Base-by-base conservation (phyloP, 2,888 invertebrate genomes). In the Tetramorium bicarinatum region DNA sequence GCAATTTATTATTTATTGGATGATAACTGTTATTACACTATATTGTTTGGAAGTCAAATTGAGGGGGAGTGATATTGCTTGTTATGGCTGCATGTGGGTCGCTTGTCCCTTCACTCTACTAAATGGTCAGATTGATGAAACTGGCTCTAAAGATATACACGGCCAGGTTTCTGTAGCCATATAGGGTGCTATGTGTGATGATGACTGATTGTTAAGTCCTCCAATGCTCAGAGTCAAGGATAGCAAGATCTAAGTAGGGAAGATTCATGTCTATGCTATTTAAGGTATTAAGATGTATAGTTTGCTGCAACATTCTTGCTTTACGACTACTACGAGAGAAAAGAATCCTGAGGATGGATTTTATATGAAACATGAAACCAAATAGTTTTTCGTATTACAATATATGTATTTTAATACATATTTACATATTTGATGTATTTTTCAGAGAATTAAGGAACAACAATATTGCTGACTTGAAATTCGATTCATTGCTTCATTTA, bases 391-490 rank as follows among this genome's bases (percentile, higher is more conserved):
- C 29, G 29, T 34, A 34, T 18, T 7, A 3, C n/a, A 52, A 18
- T 4, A 21, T 9, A n/a, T 52, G 18, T 47, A 47, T 15, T 47
- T 15, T 15, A 3, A 44, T 15, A 67, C 49, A 29, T 11, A 34
- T 49, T 56, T 72, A 38, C 15, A 34, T 61, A 61, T 54, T 54
- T 64, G 71, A 13, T 91, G 88, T 89, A 84, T 87, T 88, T 94
- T 95, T 38, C 94, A 96, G 96, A 87, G 95, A 95, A 88, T 90
- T 96, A 83, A 95, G 95, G 87, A 94, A 95, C 87, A 96, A 96
- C 92, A 95, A 94, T 87, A 95, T 96, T 83, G 93, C 93, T 44
- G 93, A 92, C 85, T 92, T 95, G 82, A 93, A 95, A 85, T 94
- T 93, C 47, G 91, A 91, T 71, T 93, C 92, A 1, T 85, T 94